Evolutionary conservation across 2,888 invertebrate species (phyloP), one percentile per base, ranked within the genome.

Genomic region (Drosophila vallismaia): DNA sequence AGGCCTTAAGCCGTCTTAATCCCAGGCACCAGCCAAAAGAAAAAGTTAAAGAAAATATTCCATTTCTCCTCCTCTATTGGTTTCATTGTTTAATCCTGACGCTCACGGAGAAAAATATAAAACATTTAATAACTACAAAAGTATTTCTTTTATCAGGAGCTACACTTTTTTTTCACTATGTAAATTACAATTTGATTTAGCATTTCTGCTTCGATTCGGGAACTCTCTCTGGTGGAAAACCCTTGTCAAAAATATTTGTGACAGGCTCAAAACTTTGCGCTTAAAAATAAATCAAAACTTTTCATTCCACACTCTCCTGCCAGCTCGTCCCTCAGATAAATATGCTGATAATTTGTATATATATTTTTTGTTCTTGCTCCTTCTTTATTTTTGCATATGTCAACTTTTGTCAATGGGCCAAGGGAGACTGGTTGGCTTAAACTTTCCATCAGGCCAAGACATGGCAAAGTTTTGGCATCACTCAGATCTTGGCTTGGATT

Each of bases 241-340:
- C 85, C 86, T 83, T 77, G 76, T 85, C 88, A 81, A 49, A 75
- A 80, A 83, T 74, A 67, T 70, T 88, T 70, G 74, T 85, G 86
- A 86, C 88, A 85, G 77, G 62, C 58, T 75, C 63, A 71, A 86
- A 88, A 88, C 60, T 85, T 85, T 83, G 75, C 68, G 84, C 86
- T 85, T 83, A 77, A 86, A 86, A 85, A 88, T 88, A 88, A 85
- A 88, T 88, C 88, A 85, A 88, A 85, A 85, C 86, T 85, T 85
- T 85, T 66, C 86, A 77, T 75, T 80, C 71, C 74, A 70, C 74
- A n/a, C 63, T 52, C 12, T 19, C 4, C 49, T 26, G n/a, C 29
- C 6, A 9, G 28, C 36, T 10, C 51, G 48, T 40, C 36, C 77
- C 84, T 74, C 75, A 80, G 86, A 85, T 79, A 88, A 83, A 88